phyloP scores from a whole-genome alignment of 2,888 invertebrate species.

The Mythimna pallens region DNA sequence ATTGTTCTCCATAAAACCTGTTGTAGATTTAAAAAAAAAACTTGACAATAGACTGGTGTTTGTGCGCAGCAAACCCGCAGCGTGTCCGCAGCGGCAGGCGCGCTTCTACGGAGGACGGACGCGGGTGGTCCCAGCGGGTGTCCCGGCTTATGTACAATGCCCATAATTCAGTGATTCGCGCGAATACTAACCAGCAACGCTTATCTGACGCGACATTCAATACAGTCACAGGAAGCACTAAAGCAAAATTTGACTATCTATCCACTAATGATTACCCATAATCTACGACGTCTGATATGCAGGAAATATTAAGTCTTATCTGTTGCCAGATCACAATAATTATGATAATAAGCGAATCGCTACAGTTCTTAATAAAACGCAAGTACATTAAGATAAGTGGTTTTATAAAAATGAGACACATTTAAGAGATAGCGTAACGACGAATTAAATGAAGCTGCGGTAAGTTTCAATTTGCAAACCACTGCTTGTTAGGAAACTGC shows the following conservation, averaged over 20 bases:
- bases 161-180: slow-evolving; percentile 88
- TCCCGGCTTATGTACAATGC: slow-evolving; percentile 80
- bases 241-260: slow-evolving; percentile 77
- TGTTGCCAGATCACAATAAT: slow-evolving; percentile 56
- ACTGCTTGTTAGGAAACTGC: slow-evolving; percentile 79
- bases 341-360: slow-evolving; percentile 15
- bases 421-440: slow-evolving; percentile 79
- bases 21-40: slow-evolving; percentile 43
- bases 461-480: slow-evolving; percentile 84
- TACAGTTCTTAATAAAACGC: slow-evolving; percentile 2
- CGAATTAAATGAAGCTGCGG: slow-evolving; percentile 82
- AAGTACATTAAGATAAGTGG: background rate
- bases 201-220: slow-evolving; percentile 83
- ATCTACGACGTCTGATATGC: slow-evolving; percentile 48
- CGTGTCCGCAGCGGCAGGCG: slow-evolving; percentile 56
- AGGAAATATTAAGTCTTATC: slow-evolving; percentile 69
- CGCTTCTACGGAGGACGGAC: slow-evolving; percentile 68
- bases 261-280: slow-evolving; percentile 62
- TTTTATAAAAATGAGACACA: slow-evolving; percentile 20
- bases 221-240: slow-evolving; percentile 82
- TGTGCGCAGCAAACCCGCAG: slow-evolving; percentile 60
- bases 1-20: slow-evolving; percentile 26
- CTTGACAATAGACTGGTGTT: slow-evolving; percentile 57
- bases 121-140: slow-evolving; percentile 89
- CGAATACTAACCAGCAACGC: slow-evolving; percentile 82